These are phyloP conservation scores for Etheostoma cragini DNA, from an alignment of 2,113 vertebrate genomes.

Conservation along the genomic window DNA sequence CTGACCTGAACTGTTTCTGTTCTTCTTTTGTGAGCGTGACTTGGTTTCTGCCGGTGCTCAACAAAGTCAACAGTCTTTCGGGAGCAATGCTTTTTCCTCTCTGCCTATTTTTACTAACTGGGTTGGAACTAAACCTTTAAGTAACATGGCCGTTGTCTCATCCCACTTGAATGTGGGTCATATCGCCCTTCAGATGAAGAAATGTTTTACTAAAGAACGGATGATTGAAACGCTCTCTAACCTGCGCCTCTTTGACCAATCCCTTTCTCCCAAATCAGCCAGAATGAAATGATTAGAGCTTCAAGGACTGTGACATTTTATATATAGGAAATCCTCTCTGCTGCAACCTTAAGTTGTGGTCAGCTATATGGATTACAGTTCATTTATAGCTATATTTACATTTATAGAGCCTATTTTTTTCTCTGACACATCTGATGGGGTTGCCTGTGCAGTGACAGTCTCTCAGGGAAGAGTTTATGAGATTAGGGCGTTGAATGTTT, in stretches of 20 bases:
- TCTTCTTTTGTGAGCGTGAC: neutral
- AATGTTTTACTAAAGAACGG: conserved; percentile 18
- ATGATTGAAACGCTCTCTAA: conserved; percentile 27
- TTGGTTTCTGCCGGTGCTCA: neutral
- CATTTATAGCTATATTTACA: conserved; percentile 22
- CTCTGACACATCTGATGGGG: conserved; percentile 21
- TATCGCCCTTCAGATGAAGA: conserved; percentile 19
- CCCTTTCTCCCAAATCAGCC: conserved; percentile 13
- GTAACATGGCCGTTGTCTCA: conserved; percentile 45
- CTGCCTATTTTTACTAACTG: conserved; percentile 62
- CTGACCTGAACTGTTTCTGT: neutral
- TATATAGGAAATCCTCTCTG: conserved; percentile 19
- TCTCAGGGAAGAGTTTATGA: conserved; percentile 55
- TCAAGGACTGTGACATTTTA: conserved; percentile 27
- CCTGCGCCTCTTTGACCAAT: conserved; percentile 15
- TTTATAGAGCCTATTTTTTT: conserved; percentile 10
- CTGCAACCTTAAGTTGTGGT: conserved; percentile 13
- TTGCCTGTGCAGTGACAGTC: conserved; percentile 13
- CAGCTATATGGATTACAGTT: conserved; percentile 41
- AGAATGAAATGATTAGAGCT: conserved; percentile 41
- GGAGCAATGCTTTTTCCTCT: conserved; percentile 8
- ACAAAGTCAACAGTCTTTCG: conserved; percentile 8
- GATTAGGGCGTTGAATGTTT: conserved; percentile 28
- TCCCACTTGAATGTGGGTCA: conserved; percentile 54
- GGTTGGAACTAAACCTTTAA: conserved; percentile 70